Evolutionary conservation across 2,888 invertebrate species (phyloP).

Genomic region (Coremacera marginata): DNA sequence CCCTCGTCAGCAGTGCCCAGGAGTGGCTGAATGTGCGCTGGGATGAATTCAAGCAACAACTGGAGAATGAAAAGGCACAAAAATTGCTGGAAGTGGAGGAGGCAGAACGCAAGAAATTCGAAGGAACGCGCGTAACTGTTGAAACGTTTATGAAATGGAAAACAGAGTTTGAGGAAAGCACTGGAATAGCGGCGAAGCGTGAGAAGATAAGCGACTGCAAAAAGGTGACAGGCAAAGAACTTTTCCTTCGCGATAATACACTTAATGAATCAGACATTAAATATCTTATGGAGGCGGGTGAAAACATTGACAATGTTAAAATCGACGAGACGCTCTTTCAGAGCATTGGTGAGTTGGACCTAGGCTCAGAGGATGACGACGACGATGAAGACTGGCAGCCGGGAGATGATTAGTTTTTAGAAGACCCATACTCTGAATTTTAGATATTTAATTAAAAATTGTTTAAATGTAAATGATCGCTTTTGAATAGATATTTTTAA

Average conservation of each 20-base stretch:
- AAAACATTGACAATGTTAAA: constrained; percentile 75
- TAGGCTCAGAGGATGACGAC: constrained; percentile 69
- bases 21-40: constrained; percentile 91
- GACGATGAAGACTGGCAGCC: constrained; percentile 74
- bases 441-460: not conserved
- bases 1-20: constrained; percentile 91
- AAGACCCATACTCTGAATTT: no score
- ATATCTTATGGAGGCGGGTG: constrained; percentile 88
- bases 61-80: constrained; percentile 78
- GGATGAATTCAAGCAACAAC: constrained; percentile 80
- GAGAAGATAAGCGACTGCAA: constrained; percentile 81
- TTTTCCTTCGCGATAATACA: constrained; percentile 93
- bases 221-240: constrained; percentile 91
- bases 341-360: constrained; percentile 85
- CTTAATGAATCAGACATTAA: constrained; percentile 96
- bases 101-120: constrained; percentile 93
- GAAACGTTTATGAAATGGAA: constrained; percentile 97
- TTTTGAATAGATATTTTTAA: not conserved
- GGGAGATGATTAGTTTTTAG: constrained; percentile 51
- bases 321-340: constrained; percentile 95
- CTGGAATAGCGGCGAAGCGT: constrained; percentile 79
- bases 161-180: constrained; percentile 90
- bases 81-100: constrained; percentile 84
- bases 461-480: not conserved
- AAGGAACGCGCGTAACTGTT: constrained; percentile 94